Base-by-base conservation (phyloP, 1,140 invertebrate genomes). In the Varroa destructor region DNA sequence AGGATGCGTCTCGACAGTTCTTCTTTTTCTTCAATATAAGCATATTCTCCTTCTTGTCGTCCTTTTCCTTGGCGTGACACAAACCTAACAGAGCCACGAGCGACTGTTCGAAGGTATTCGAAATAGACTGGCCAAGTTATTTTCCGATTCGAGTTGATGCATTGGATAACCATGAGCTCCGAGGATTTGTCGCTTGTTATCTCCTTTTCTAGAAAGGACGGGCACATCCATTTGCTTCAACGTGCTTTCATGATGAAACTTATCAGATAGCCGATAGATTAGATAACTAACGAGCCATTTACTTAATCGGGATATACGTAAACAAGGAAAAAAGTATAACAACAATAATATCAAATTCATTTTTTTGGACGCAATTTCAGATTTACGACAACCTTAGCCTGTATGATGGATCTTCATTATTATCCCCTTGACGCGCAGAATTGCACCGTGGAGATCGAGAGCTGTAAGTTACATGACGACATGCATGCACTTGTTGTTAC, bases 401-500 rank as follows among this genome's bases (percentile, higher is more conserved):
- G 94, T 82, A 96, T 96, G 91, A 97, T 98, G 94, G 93, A 97
- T 81, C 84, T 98, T n/a, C 92, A 96, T 81, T 94, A 97, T 81
- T 98, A 97, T 83, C 95, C 95, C 1, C 83, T 98, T 70, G 95
- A 98, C 82, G 90, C 87, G 73, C 95, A 98, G 81, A 97, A 97
- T 81, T 98, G 94, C 83, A 97, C 93, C 67, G 92, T 98, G 73
- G 94, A 97, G 84, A 97, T 98, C 81, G 94, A 98, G 84, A 97
- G 93, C 82, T 98, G 94, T 98, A 85, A 87, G 90, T 86, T 73
- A 54, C 71, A 14, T 3, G 46, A 51, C 4, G 4, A 8, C 8
- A 51, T 51, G 8, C 46, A 8, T 51, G 3, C 8, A 51, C 46
- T 51, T 37, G 46, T 42, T 46, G n/a, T 73, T 73, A n/a, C 12